phyloP scores from a whole-genome alignment of 2,113 vertebrate genomes.

The Vulpes lagopus region DNA sequence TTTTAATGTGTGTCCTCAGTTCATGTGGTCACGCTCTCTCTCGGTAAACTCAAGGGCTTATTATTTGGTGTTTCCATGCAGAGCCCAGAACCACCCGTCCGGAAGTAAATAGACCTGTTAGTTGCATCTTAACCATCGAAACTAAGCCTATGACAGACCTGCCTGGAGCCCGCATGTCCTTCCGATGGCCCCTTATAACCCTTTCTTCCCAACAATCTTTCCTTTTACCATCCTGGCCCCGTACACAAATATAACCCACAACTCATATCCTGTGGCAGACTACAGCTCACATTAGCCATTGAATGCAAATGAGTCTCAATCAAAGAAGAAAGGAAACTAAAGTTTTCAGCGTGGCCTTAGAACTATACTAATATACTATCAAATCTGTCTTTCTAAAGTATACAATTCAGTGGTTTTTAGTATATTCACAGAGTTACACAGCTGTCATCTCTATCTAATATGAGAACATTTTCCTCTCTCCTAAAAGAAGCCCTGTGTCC shows the following conservation, averaged over 20 bases:
- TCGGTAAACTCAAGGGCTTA: not conserved
- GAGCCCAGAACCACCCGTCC: not conserved
- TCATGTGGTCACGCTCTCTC: not conserved
- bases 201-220: conserved; percentile 39
- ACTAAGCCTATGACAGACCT: not conserved
- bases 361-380: not conserved
- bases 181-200: not conserved
- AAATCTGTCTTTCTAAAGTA: not conserved
- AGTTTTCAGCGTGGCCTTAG: not conserved
- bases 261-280: conserved; percentile 72
- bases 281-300: conserved; percentile 71
- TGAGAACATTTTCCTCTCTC: not conserved
- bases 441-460: not conserved
- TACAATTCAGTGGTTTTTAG: not conserved
- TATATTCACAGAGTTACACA: not conserved
- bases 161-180: not conserved
- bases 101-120: not conserved
- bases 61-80: not conserved
- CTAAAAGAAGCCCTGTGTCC: not conserved
- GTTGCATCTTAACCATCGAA: not conserved
- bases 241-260: conserved; percentile 41
- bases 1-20: not conserved
- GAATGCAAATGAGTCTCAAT: conserved; percentile 75
- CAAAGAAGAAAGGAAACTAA: conserved; percentile 72
- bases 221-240: conserved; percentile 40